Evolutionary conservation across 2,888 invertebrate species (phyloP), one percentile per base, ranked within the genome.

Genomic region (Agonopterix heracliana): DNA sequence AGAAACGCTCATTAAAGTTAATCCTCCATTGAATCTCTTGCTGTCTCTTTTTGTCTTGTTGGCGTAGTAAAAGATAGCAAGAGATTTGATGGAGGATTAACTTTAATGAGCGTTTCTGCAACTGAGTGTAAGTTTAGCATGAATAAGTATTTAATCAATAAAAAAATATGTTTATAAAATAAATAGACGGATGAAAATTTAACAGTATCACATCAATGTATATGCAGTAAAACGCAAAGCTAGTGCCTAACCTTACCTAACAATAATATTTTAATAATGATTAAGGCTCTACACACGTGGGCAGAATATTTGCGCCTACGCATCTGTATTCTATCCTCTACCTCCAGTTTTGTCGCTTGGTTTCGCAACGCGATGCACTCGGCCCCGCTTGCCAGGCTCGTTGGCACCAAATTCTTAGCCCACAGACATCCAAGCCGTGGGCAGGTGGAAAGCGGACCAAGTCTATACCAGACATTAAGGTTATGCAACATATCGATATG

Each of bases 361-460:
- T 87, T 82, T 83, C 82, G 78, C 80, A 86, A 85, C 64, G 61
- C 65, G 66, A 65, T 70, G 69, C 71, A 69, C 71, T 63, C 68
- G 61, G 56, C 59, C 53, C 48, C 48, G 53, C 35, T 53, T 63
- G 71, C 59, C 64, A 60, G 70, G 51, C 63, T 64, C 60, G 57
- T 68, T 60, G 60, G 60, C 71, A 78, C 83, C 81, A 82, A 81
- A 83, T 78, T 68, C 71, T 78, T 70, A 79, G 69, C 83, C 85
- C 82, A 85, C 84, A 65, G 68, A 60, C 59, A 51, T 55, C 49
- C 51, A 7, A 26, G 26, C 61, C 76, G 84, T 83, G 86, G 86
- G 85, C 78, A 76, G 83, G 78, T 83, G 82, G 80, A 86, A 86
- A 86, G 85, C 78, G 71, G 78, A 74, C 72, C 76, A 67, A 60